Evolutionary conservation across 1,140 invertebrate genomes (phyloP).

Genomic region (Diorhabda carinulata): DNA sequence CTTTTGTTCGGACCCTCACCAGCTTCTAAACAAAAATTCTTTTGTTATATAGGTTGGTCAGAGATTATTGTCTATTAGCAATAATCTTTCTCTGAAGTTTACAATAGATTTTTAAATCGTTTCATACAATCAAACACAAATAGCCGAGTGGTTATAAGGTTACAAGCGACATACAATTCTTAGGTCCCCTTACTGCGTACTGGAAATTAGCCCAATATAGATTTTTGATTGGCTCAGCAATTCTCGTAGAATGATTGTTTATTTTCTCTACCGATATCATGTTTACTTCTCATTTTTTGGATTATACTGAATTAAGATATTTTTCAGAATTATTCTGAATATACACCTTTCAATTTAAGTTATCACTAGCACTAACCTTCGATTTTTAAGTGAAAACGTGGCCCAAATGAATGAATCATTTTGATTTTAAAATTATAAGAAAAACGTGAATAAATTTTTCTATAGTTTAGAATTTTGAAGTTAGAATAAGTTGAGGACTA

Average conservation of each 20-base stretch:
- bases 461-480: no score
- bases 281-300: conserved; percentile 15
- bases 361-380: no score
- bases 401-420: no score
- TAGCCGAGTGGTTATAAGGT: conserved; percentile 9
- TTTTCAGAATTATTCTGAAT: no score
- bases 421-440: no score
- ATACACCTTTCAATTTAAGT: no score
- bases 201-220: conserved; percentile 32
- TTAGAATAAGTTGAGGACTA: no score
- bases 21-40: conserved; percentile 44
- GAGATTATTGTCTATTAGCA: conserved; percentile 52
- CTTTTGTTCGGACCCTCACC: conserved; percentile 51
- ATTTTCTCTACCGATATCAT: conserved; percentile 27
- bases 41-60: conserved; percentile 29
- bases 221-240: conserved; percentile 50
- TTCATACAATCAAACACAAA: conserved; percentile 14
- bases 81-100: conserved; percentile 44
- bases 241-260: conserved; percentile 41
- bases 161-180: not conserved
- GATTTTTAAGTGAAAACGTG: no score
- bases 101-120: conserved; percentile 20
- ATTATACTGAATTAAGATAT: no score
- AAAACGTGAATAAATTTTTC: no score
- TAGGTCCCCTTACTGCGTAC: conserved; percentile 36